These are phyloP conservation scores for Daphoenositta chrysoptera DNA, from an alignment of 2,113 vertebrate species.

Conservation along the genomic window DNA sequence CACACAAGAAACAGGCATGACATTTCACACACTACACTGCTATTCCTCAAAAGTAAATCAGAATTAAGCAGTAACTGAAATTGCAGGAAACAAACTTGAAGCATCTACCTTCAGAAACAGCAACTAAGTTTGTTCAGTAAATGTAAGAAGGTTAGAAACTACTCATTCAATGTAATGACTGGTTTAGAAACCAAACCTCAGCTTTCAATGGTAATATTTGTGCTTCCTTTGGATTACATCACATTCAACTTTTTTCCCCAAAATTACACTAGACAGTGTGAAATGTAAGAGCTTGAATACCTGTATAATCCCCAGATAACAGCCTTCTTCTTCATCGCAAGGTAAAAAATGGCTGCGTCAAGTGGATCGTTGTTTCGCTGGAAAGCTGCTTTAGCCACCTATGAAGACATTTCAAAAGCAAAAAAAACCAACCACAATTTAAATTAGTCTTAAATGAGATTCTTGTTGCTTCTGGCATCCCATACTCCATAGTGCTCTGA, in stretches of 20 bases:
- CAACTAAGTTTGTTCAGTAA: not conserved
- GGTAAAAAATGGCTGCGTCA: slow-evolving; percentile 95
- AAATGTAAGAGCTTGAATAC: slow-evolving; percentile 43
- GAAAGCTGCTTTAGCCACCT: slow-evolving; percentile 97
- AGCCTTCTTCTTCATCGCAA: slow-evolving; percentile 96
- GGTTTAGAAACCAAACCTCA: not conserved
- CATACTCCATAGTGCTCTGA: not conserved
- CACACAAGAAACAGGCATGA: not conserved
- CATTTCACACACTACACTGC: not conserved
- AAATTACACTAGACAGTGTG: not conserved
- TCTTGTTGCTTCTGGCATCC: not conserved
- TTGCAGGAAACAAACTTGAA: not conserved
- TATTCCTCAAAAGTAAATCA: not conserved
- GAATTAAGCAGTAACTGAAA: not conserved
- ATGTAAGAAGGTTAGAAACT: not conserved
- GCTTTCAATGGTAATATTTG: not conserved
- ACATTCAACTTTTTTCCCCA: not conserved
- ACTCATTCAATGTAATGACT: not conserved
- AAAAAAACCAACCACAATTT: not conserved
- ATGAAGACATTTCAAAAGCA: not conserved
- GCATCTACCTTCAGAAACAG: not conserved
- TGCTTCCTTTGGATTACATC: not conserved
- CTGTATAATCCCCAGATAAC: slow-evolving; percentile 98
- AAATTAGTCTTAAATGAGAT: not conserved
- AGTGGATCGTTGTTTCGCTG: slow-evolving; percentile 91